phyloP scores from a whole-genome alignment of 2,113 vertebrate genomes.

The Dipodomys stephensi region DNA sequence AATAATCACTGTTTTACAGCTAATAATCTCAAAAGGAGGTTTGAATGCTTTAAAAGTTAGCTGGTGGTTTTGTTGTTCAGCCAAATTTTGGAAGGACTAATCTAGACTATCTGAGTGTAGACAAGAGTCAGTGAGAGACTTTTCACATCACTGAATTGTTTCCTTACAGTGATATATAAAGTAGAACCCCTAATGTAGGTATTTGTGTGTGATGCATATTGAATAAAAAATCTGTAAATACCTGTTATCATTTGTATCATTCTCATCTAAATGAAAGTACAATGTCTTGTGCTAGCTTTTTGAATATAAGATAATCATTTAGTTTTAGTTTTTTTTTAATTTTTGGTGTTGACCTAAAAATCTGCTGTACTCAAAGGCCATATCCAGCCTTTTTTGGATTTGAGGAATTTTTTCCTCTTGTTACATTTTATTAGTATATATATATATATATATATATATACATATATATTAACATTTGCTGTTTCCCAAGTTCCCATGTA shows the following conservation, averaged over 20 bases:
- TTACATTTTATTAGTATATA: neutral
- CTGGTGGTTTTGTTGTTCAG: neutral
- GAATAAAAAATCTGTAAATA: neutral
- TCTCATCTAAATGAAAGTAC: neutral
- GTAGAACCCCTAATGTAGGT: neutral
- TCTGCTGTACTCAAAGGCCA: neutral
- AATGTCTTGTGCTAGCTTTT: neutral
- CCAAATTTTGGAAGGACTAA: neutral
- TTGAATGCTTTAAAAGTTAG: slow-evolving; percentile 13
- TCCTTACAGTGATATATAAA: neutral
- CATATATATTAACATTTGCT: no score
- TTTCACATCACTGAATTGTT: neutral
- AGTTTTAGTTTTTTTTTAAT: neutral
- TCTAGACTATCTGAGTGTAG: neutral
- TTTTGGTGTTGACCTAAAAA: neutral
- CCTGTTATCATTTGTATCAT: neutral
- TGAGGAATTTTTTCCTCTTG: neutral
- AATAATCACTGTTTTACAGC: neutral
- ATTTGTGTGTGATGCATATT: neutral
- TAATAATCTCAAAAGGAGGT: neutral
- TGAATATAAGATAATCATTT: neutral
- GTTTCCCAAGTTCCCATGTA: neutral
- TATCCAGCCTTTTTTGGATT: neutral
- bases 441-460: no score
- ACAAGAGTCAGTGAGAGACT: neutral